Evolutionary conservation across 2,797 vertebrate species (phyloP), one percentile per base, ranked within the genome.

Genomic region (Thripadectes ignobilis): DNA sequence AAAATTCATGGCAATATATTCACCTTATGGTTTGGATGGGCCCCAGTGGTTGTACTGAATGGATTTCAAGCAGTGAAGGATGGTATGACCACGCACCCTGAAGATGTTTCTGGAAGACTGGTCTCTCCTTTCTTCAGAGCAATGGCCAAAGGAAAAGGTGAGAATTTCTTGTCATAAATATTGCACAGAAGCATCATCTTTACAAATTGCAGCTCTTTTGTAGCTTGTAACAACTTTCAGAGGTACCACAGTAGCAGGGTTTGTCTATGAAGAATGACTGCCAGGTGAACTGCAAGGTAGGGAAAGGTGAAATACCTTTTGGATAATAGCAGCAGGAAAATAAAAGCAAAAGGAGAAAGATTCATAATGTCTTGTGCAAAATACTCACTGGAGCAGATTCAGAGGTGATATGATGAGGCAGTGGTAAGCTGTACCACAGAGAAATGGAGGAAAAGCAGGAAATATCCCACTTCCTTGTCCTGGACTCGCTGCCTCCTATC

Each of bases 91-190:
- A 82, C 1, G 0, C 94, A 96, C 21, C 80, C 96, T 39, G 96
- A 97, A 77, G 96, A 97, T 15, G 93, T 95, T 61, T 97, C 96
- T 71, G 96, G 96, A 20, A 93, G 96, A 55, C 41, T 92, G 6
- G 93, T 95, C 34, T 92, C 95, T 16, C 96, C 96, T 79, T 61
- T 97, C 34, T 95, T 97, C 90, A 93, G 80, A 87, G 95, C 92
- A 76, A 30, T 94, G 88, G 95, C 96, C 83, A 95, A 95, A 94
- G 95, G 93, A 88, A 96, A 95, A 92, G 96, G 96, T 97, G 59
- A 79, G 74, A 55, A 8, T 63, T 76, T 45, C 55, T 51, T 59
- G 14, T 30, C 10, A 12, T 55, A 62, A 72, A 51, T 27, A 46
- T 9, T 69, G 17, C 41, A 72, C 32, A 57, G 38, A 75, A 78